Conservation (phyloP, 2,888 invertebrate species). For the Notodonta dromedarius region DNA sequence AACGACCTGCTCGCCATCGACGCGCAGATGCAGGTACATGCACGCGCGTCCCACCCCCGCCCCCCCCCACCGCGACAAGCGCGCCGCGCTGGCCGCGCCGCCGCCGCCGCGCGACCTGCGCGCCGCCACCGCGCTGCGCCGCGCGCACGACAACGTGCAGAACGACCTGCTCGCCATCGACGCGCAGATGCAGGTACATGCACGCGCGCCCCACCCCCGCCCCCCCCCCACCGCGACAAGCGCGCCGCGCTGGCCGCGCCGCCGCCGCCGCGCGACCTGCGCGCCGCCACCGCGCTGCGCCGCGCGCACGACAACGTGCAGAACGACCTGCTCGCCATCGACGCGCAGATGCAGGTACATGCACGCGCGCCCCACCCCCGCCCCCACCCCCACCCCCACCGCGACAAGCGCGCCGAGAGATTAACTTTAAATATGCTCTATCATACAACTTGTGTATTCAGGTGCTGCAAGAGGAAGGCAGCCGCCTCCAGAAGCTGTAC, state of each 20-base stretch:
- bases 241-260: slow-evolving; percentile 93
- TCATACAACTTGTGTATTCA: slow-evolving; percentile 41
- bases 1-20: slow-evolving; percentile 94
- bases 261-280: slow-evolving; percentile 88
- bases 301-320: slow-evolving; percentile 96
- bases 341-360: slow-evolving; percentile 84
- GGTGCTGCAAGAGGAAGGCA: slow-evolving; percentile 96
- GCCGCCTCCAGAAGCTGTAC: slow-evolving; percentile 93
- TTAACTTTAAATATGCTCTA: not conserved
- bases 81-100: slow-evolving; percentile 92
- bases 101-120: slow-evolving; percentile 87
- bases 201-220: slow-evolving; percentile 91
- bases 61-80: slow-evolving; percentile 97
- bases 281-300: slow-evolving; percentile 92
- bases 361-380: too few relatives aligned
- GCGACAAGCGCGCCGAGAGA: not conserved
- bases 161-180: slow-evolving; percentile 94
- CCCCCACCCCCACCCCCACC: too few relatives aligned
- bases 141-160: slow-evolving; percentile 96
- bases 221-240: slow-evolving; percentile 97
- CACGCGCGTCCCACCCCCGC: slow-evolving; percentile 89
- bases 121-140: slow-evolving; percentile 91
- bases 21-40: slow-evolving; percentile 72
- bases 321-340: slow-evolving; percentile 93
- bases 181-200: slow-evolving; percentile 82